A percentile compares a stretch with the other conserved stretches of the same genome.
Conservation (phyloP, 2,888 invertebrate species). For the Eupithecia vulgata region DNA sequence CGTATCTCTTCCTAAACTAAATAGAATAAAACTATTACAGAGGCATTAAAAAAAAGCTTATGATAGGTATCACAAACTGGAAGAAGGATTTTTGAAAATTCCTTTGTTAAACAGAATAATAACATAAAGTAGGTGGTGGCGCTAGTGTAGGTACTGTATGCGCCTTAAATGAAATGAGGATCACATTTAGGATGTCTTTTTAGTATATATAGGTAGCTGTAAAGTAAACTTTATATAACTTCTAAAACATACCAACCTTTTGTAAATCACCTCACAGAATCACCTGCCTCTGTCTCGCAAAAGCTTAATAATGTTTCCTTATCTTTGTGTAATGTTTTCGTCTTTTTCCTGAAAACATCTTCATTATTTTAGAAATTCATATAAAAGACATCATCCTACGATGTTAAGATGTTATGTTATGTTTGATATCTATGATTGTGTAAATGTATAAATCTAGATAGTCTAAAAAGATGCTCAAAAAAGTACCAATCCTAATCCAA, state of each 20-base stretch:
- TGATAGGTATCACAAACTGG: no score
- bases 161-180: no score
- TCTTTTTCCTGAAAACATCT: not conserved
- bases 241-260: not conserved
- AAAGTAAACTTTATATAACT: not conserved
- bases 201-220: not conserved
- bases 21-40: no score
- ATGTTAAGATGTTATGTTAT: not conserved
- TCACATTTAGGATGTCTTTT: no score
- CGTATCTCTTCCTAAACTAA: no score
- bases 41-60: no score
- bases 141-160: no score
- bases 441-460: no score
- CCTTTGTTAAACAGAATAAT: no score
- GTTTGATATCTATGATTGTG: not conserved
- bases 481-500: no score
- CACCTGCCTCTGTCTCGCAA: constrained; percentile 18
- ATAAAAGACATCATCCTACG: not conserved
- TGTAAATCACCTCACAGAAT: constrained; percentile 19
- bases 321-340: constrained; percentile 18
- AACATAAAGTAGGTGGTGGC: no score
- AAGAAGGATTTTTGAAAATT: no score
- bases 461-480: not conserved
- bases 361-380: not conserved
- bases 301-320: constrained; percentile 21